These are phyloP conservation scores for Siphonodentalium dalli DNA, from an alignment of 2,888 invertebrate species.

Conservation along the genomic window DNA sequence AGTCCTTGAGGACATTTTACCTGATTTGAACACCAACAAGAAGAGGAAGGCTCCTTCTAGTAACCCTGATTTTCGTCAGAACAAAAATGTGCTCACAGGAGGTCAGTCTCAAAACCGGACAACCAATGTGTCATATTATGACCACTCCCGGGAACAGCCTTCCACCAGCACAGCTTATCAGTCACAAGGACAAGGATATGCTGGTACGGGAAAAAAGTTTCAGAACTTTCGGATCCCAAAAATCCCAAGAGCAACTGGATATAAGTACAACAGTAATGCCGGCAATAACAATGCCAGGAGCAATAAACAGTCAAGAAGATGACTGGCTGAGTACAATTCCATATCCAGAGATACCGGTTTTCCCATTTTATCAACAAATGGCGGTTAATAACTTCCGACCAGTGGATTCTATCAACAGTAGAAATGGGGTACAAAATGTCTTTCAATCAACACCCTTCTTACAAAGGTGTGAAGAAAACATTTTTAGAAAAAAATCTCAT, in stretches of 20 bases:
- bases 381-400: conserved; percentile 17
- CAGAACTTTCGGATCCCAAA: neutral
- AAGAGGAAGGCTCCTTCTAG: neutral
- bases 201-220: too few relatives aligned
- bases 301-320: conserved; percentile 15
- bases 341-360: conserved; percentile 27
- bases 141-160: too few relatives aligned
- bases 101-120: too few relatives aligned
- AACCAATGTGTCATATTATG: too few relatives aligned
- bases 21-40: too few relatives aligned
- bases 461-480: conserved; percentile 12
- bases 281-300: neutral
- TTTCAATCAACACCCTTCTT: conserved; percentile 7
- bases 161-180: too few relatives aligned
- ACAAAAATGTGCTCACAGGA: too few relatives aligned
- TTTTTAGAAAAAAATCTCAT: neutral
- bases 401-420: conserved; percentile 16
- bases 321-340: conserved; percentile 2
- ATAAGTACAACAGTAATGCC: too few relatives aligned
- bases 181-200: too few relatives aligned
- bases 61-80: too few relatives aligned
- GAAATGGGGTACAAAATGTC: conserved; percentile 13
- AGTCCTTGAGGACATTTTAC: too few relatives aligned
- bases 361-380: conserved; percentile 6
- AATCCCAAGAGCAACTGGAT: too few relatives aligned